A percentile compares a stretch with the other conserved stretches of the same genome.
Conservation (phyloP, 2,113 vertebrate species). For the Datnioides undecimradiatus region DNA sequence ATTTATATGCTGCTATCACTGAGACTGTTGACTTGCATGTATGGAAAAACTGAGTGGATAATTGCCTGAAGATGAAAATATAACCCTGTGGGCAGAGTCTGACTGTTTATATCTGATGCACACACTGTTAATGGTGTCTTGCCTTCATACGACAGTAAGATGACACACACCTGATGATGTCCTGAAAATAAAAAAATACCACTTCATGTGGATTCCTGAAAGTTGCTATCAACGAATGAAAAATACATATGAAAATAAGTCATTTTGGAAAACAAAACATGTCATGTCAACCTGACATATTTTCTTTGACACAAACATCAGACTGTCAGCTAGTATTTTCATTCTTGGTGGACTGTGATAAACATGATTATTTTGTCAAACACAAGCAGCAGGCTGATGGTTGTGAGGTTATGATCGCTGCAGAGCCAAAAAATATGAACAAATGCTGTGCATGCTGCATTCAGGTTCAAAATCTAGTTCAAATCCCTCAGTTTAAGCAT, state of each 20-base stretch:
- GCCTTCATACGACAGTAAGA: conserved; percentile 4
- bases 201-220: background rate
- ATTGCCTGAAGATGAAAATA: conserved; percentile 5
- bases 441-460: conserved; percentile 20
- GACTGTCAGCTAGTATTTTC: conserved; percentile 46
- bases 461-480: conserved; percentile 4
- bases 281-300: conserved; percentile 7
- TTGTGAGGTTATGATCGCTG: conserved; percentile 11
- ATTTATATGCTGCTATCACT: conserved; percentile 18
- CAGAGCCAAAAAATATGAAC: conserved; percentile 13
- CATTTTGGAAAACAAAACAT: background rate
- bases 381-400: conserved; percentile 4
- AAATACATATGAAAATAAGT: background rate
- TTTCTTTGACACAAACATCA: conserved; percentile 23
- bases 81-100: background rate
- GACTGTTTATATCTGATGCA: conserved; percentile 25
- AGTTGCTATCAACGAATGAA: background rate
- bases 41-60: conserved; percentile 23
- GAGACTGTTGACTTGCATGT: conserved; percentile 2
- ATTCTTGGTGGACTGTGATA: conserved; percentile 9
- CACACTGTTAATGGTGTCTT: background rate
- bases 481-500: conserved; percentile 10
- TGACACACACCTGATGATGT: conserved; percentile 2
- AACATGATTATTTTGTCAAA: conserved; percentile 32
- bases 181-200: background rate